Evolutionary conservation across 2,888 invertebrate genomes (phyloP).

Genomic region (Elaeidobius kamerunicus): DNA sequence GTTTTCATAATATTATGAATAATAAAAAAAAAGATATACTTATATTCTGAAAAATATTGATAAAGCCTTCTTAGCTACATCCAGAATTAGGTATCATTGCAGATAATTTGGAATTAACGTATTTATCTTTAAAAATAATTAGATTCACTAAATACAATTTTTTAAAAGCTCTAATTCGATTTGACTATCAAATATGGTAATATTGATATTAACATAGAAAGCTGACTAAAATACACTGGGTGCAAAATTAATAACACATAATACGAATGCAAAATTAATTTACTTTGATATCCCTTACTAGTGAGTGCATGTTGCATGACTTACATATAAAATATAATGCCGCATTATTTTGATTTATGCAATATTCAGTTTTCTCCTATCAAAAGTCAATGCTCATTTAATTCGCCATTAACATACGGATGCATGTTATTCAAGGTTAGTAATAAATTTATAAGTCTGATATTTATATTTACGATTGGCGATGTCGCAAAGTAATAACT

Average conservation of each 20-base stretch:
- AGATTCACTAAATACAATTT: too few species aligned
- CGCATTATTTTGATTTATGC: constrained; percentile 20
- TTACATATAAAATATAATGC: constrained; percentile 4
- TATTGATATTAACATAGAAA: background rate
- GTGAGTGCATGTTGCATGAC: constrained; percentile 18
- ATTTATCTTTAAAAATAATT: too few species aligned
- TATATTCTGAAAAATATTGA: too few species aligned
- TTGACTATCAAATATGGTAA: background rate
- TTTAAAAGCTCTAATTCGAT: too few species aligned
- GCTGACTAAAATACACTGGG: background rate
- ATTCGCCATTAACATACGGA: constrained; percentile 1
- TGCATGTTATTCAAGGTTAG: background rate
- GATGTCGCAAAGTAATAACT: background rate
- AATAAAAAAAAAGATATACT: too few species aligned
- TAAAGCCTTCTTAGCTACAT: too few species aligned
- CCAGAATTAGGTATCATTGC: too few species aligned
- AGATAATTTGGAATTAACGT: too few species aligned
- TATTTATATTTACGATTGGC: background rate
- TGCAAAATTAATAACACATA: background rate
- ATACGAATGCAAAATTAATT: background rate
- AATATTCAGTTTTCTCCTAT: background rate
- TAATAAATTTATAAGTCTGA: background rate
- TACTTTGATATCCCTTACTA: background rate
- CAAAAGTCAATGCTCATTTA: constrained; percentile 1
- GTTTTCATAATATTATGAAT: too few species aligned